A percentile compares a stretch with the other conserved stretches of the same genome.
phyloP scores from a whole-genome alignment of 37 sponge, comb jelly and placozoan genomes.

The Diacarnus erythraeanus region DNA sequence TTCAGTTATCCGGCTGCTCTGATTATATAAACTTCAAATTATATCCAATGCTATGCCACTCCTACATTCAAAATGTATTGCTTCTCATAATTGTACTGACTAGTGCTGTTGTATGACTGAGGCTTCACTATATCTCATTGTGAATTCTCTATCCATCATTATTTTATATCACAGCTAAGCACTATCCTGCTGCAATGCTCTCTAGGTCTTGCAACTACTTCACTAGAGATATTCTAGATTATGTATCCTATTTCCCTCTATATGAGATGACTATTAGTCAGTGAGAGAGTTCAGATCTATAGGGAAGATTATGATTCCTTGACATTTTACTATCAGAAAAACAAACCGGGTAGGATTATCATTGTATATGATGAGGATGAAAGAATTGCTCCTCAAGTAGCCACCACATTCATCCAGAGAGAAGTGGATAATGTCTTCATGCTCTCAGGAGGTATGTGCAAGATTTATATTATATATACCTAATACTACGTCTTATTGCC shows the following conservation, averaged over 20 bases:
- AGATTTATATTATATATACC: too few relatives aligned
- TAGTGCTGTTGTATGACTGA: too few relatives aligned
- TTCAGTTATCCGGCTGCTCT: too few relatives aligned
- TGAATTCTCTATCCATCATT: background rate
- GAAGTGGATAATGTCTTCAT: constrained; percentile 97
- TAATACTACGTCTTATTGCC: background rate
- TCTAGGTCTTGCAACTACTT: constrained; percentile 94
- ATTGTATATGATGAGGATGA: constrained; percentile 98
- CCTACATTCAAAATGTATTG: too few relatives aligned
- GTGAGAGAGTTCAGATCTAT: background rate
- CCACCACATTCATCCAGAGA: constrained; percentile 91
- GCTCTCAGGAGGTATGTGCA: constrained; percentile 92
- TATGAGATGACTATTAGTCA: background rate
- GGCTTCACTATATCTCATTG: too few relatives aligned
- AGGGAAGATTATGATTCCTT: background rate
- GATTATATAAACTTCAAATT: too few relatives aligned
- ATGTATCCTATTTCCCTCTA: constrained; percentile 71
- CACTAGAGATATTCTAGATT: constrained; percentile 89
- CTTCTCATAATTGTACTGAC: too few relatives aligned
- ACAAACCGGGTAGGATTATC: constrained; percentile 95
- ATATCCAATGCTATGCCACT: too few relatives aligned
- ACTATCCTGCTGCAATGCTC: constrained; percentile 87
- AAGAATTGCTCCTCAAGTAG: constrained; percentile 83
- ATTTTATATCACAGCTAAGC: constrained; percentile 81
- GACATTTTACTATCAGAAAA: constrained; percentile 54